These are phyloP conservation scores for Drosophila austrosaltans DNA, from an alignment of 2,888 invertebrate genomes.

Conservation along the genomic window DNA sequence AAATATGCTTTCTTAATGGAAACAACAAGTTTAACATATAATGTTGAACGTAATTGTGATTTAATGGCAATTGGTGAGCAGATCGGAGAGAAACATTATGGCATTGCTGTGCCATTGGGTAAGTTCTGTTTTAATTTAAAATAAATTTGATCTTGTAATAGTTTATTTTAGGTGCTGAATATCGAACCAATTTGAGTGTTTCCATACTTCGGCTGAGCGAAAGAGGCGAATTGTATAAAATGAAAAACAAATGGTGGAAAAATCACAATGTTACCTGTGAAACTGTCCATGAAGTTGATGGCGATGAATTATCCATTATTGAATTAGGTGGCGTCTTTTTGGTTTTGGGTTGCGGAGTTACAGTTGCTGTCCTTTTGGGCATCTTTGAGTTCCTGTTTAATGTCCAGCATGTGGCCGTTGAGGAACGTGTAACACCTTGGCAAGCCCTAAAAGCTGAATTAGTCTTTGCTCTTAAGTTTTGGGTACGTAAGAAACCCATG, in stretches of 20 bases:
- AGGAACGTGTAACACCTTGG: conserved; percentile 89
- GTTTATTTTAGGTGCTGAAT: conserved; percentile 87
- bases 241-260: conserved; percentile 97
- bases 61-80: conserved; percentile 91
- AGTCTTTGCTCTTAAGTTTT: conserved; percentile 89
- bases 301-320: conserved; percentile 82
- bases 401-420: conserved; percentile 90
- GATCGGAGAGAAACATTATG: conserved; percentile 96
- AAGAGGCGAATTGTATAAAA: conserved; percentile 89
- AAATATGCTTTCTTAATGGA: conserved; percentile 98
- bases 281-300: conserved; percentile 65
- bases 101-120: conserved; percentile 96
- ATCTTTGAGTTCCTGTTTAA: conserved; percentile 94
- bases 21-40: conserved; percentile 96
- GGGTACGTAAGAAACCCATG: conserved; percentile 90
- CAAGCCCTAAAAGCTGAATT: conserved; percentile 90
- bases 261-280: conserved; percentile 85
- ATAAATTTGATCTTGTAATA: background rate
- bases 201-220: conserved; percentile 96
- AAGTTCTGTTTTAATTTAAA: conserved; percentile 63
- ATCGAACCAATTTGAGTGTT: conserved; percentile 91
- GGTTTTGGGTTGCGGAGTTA: conserved; percentile 90
- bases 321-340: conserved; percentile 97
- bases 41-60: conserved; percentile 91
- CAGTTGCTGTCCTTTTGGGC: conserved; percentile 89